A percentile compares a stretch with the other conserved stretches of the same genome.
phyloP scores from a whole-genome alignment of 2,797 vertebrate species.

The Esox masquinongy region DNA sequence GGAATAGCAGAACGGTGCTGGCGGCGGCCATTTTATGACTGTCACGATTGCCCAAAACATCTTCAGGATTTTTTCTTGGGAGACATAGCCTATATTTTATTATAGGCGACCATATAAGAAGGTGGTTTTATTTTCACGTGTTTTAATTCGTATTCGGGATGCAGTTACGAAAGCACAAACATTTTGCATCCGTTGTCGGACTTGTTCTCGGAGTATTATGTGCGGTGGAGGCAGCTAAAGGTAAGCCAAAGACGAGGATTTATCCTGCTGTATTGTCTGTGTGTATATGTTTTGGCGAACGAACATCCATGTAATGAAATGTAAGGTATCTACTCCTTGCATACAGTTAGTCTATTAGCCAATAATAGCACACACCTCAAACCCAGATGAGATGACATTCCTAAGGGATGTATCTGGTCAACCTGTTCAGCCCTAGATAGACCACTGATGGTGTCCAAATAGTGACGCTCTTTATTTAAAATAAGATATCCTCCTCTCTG shows the following conservation, averaged over 20 bases:
- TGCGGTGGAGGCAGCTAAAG: conserved; percentile 78
- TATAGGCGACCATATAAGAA: conserved; percentile 52
- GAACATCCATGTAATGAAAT: neutral
- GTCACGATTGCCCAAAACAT: conserved; percentile 66
- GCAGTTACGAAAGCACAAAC: conserved; percentile 73
- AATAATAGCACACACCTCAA: neutral
- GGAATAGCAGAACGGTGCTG: conserved; percentile 65
- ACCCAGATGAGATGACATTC: conserved; percentile 6
- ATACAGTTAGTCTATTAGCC: neutral
- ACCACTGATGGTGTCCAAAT: conserved; percentile 19
- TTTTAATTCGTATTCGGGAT: conserved; percentile 72
- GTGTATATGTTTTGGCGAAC: conserved; percentile 18
- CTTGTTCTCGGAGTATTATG: conserved; percentile 79
- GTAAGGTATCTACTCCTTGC: neutral
- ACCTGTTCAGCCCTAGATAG: conserved; percentile 59
- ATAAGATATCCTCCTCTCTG: too few relatives aligned
- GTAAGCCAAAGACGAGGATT: conserved; percentile 66
- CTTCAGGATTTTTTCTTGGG: conserved; percentile 67
- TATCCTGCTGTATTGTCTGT: conserved; percentile 36
- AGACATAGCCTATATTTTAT: conserved; percentile 34
- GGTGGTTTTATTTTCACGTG: conserved; percentile 31
- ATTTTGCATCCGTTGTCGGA: conserved; percentile 73
- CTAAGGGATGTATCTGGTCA: conserved; percentile 46
- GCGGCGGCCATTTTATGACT: conserved; percentile 83
- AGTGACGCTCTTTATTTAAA: conserved; percentile 36